Evolutionary conservation across 1,140 invertebrate species (phyloP).

Genomic region (Delia radicum): DNA sequence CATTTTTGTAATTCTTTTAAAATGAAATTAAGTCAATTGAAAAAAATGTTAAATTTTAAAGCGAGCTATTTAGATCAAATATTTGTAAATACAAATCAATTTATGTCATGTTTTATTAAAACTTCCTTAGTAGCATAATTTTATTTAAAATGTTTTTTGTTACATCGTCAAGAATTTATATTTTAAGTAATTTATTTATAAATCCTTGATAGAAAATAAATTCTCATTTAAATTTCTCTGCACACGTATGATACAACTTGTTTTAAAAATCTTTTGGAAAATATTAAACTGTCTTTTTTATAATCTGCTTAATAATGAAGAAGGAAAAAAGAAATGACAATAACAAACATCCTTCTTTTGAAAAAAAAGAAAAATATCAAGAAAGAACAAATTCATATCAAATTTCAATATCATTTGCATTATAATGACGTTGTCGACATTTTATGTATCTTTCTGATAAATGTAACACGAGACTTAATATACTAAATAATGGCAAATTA

Average conservation of each 20-base stretch:
- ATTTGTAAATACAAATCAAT: no score
- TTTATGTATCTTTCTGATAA: neutral
- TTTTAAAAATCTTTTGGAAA: neutral
- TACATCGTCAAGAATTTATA: no score
- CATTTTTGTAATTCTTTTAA: no score
- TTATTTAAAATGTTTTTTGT: no score
- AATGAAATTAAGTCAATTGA: no score
- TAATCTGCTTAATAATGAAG: neutral
- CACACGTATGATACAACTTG: neutral
- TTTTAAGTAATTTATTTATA: no score
- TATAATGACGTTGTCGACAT: neutral
- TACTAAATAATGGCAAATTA: neutral
- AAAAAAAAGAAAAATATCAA: neutral
- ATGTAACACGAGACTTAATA: neutral
- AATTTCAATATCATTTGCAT: neutral
- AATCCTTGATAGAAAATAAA: neutral
- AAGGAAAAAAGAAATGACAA: neutral
- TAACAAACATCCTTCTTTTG: neutral
- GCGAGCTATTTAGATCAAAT: no score
- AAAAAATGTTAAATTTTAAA: no score
- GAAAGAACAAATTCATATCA: neutral
- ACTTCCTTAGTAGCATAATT: no score
- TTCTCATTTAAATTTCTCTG: neutral
- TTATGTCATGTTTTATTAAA: no score
- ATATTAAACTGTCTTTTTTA: neutral